phyloP scores from a whole-genome alignment of 2,888 invertebrate species.

The Eurytoma californica region DNA sequence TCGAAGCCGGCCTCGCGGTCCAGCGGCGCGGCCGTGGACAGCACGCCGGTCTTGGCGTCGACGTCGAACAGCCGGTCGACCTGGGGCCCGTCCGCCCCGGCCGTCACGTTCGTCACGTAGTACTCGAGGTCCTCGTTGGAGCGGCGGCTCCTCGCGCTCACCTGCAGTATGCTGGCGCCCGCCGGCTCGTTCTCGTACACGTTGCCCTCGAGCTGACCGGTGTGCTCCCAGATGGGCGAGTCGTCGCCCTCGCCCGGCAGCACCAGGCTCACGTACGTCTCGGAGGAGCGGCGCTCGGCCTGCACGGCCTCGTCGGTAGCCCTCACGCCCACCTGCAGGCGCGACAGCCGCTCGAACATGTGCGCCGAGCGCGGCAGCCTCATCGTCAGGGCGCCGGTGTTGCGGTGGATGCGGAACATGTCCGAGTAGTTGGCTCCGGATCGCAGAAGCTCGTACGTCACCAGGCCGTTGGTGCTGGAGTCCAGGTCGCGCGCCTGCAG shows the following conservation, averaged over 20 bases:
- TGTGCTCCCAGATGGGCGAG: conserved; percentile 73
- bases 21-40: conserved; percentile 89
- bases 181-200: conserved; percentile 93
- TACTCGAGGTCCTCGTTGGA: conserved; percentile 85
- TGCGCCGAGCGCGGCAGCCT: conserved; percentile 76
- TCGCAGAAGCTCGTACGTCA: conserved; percentile 90
- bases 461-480: conserved; percentile 92
- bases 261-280: conserved; percentile 90
- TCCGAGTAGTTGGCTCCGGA: conserved; percentile 81
- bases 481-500: conserved; percentile 91
- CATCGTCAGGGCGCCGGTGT: conserved; percentile 82
- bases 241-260: conserved; percentile 79
- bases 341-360: conserved; percentile 79
- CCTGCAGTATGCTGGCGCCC: conserved; percentile 89
- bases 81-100: conserved; percentile 81
- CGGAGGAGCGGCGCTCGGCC: conserved; percentile 90
- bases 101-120: conserved; percentile 91
- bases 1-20: conserved; percentile 90
- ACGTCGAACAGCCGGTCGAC: conserved; percentile 94
- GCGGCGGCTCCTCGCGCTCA: conserved; percentile 82
- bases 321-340: conserved; percentile 89
- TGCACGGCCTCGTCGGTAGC: conserved; percentile 95
- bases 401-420: conserved; percentile 87
- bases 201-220: conserved; percentile 83
- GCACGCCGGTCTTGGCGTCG: conserved; percentile 90